Base-by-base conservation (phyloP, 2,888 invertebrate species). In the Lasioglossum leucozonium region DNA sequence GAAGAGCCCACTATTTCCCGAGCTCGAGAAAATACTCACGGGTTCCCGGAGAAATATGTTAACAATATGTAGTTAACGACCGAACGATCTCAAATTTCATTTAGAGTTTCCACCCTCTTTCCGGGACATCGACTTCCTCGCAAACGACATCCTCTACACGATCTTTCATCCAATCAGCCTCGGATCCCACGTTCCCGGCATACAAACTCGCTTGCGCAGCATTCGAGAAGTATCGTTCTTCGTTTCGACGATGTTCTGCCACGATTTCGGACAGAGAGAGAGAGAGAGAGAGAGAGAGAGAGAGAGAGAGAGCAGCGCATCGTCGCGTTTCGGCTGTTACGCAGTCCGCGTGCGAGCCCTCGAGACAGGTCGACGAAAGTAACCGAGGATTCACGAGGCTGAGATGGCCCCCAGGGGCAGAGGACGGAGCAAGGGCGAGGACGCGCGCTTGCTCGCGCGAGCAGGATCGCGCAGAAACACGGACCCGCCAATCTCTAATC, bases 401-500 rank as follows among this genome's bases (percentile, higher is more conserved):
- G 26, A 58, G 58, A 58, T 26, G 26, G 26, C 26, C 58, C 26
- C 5, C 26, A 26, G 13, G 58, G 58, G 58, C 58, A 58, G 26
- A 26, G 13, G 26, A 22, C n/a, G 58, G 26, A 58, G 58, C 58
- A 58, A 58, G 58, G 26, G 58, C 26, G 13, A 11, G 22, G 26
- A 11, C 72, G 37, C 37, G 40, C 55, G 65, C 42, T 30, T 5
- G 34, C 34, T 37, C 34, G 11, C 37, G 37, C 22, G 67, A 37
- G 10, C 13, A 65, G 51, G 65, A 26, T 47, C 37, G 11, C 80
- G 85, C 71, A 51, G 69, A 58, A 44, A 62, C 77, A 76, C 79
- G 74, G n/a, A 44, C 51, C 72, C 75, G 58, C 82, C 90, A 87
- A 90, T 90, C 88, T 90, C 90, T 90, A 90, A 90, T 90, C 90